phyloP scores from a whole-genome alignment of 2,113 vertebrate genomes.

The Channa argus region DNA sequence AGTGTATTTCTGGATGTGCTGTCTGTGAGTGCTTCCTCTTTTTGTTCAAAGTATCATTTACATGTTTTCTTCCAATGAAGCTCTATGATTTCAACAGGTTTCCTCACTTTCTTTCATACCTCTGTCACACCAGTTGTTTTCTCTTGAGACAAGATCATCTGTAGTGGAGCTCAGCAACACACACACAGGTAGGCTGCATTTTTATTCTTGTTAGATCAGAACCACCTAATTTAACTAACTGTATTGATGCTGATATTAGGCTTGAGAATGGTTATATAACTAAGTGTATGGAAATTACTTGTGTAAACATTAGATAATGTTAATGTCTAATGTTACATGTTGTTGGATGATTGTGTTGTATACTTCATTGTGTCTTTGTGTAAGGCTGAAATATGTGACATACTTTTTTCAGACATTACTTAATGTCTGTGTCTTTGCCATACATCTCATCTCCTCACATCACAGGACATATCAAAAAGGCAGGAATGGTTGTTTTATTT shows the following conservation, averaged over 20 bases:
- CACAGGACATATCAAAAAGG: not conserved
- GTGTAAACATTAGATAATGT: not conserved
- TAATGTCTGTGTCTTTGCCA: not conserved
- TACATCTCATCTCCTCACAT: not conserved
- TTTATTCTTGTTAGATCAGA: not conserved
- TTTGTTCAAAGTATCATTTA: conserved; percentile 2
- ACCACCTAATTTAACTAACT: not conserved
- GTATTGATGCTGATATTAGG: not conserved
- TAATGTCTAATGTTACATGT: too few species aligned
- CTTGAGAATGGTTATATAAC: not conserved
- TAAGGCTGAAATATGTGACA: not conserved
- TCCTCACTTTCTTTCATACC: not conserved
- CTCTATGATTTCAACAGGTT: not conserved
- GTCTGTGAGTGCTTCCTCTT: conserved; percentile 14
- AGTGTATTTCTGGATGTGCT: not conserved
- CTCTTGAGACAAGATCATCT: not conserved
- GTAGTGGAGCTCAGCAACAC: not conserved
- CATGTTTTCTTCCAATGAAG: conserved; percentile 8
- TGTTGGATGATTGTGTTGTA: not conserved
- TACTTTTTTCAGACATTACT: not conserved
- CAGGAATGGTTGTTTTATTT: not conserved
- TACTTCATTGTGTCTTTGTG: not conserved
- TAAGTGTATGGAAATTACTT: not conserved
- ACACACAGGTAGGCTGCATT: conserved; percentile 6
- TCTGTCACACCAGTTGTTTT: not conserved